Percentiles rank a stretch among this genome's conserved stretches.
phyloP scores from a whole-genome alignment of 2,888 invertebrate genomes.

The Pseudeuparius sepicola region DNA sequence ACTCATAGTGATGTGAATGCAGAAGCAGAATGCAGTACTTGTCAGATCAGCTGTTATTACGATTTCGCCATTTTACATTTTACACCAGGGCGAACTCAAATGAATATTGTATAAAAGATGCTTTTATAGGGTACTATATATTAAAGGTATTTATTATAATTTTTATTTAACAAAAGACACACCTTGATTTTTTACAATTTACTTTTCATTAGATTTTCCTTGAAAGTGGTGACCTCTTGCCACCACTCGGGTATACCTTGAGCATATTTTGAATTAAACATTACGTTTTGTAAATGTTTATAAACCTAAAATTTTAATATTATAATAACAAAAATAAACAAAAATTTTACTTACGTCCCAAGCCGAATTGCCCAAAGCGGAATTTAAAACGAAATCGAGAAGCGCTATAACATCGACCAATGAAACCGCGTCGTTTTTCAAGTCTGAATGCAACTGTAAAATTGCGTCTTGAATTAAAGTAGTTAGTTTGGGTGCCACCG shows the following conservation, averaged over 20 bases:
- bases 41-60: too few species aligned
- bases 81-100: too few species aligned
- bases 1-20: too few species aligned
- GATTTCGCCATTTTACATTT: too few species aligned
- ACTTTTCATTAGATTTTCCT: too few species aligned
- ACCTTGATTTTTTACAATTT: too few species aligned
- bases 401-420: constrained; percentile 78
- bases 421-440: constrained; percentile 66
- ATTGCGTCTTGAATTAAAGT: constrained; percentile 57
- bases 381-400: constrained; percentile 77
- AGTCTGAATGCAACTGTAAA: constrained; percentile 47
- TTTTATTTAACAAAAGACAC: too few species aligned
- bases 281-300: constrained; percentile 57
- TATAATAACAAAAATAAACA: too few species aligned
- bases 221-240: constrained; percentile 29
- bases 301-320: constrained; percentile 63
- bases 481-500: constrained; percentile 45
- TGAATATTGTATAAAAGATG: too few species aligned
- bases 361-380: constrained; percentile 75
- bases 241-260: constrained; percentile 68
- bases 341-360: constrained; percentile 77
- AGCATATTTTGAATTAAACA: constrained; percentile 54
- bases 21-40: too few species aligned
- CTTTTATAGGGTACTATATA: too few species aligned
- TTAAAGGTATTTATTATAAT: too few species aligned